These are phyloP conservation scores for Sturnira hondurensis DNA, from an alignment of 2,113 vertebrate species.

Conservation along the genomic window DNA sequence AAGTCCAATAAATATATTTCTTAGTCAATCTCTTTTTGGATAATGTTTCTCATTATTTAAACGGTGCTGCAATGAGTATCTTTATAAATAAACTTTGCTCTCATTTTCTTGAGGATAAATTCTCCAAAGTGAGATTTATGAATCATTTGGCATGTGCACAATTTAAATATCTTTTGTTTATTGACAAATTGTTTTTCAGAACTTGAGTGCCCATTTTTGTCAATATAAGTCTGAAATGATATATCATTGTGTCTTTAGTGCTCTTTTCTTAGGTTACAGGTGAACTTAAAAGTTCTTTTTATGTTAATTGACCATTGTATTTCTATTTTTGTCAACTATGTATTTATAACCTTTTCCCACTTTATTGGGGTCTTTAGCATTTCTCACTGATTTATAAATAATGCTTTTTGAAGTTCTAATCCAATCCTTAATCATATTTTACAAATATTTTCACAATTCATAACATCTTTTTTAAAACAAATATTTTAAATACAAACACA, in stretches of 20 bases:
- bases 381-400: neutral
- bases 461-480: constrained; percentile 9
- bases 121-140: neutral
- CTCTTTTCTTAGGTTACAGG: neutral
- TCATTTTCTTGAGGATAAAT: neutral
- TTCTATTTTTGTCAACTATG: neutral
- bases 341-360: neutral
- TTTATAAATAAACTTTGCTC: neutral
- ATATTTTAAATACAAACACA: neutral
- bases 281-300: neutral
- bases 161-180: neutral
- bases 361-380: neutral
- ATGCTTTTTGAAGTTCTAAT: neutral
- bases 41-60: neutral
- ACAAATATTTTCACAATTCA: neutral
- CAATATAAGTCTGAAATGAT: neutral
- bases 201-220: neutral
- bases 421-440: neutral
- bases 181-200: neutral
- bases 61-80: neutral
- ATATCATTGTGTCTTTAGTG: neutral
- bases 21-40: neutral
- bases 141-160: neutral
- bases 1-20: neutral
- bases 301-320: neutral